A percentile compares a stretch with the other conserved stretches of the same genome.
phyloP scores from a whole-genome alignment of 2,888 invertebrate genomes.

The Muscina levida region DNA sequence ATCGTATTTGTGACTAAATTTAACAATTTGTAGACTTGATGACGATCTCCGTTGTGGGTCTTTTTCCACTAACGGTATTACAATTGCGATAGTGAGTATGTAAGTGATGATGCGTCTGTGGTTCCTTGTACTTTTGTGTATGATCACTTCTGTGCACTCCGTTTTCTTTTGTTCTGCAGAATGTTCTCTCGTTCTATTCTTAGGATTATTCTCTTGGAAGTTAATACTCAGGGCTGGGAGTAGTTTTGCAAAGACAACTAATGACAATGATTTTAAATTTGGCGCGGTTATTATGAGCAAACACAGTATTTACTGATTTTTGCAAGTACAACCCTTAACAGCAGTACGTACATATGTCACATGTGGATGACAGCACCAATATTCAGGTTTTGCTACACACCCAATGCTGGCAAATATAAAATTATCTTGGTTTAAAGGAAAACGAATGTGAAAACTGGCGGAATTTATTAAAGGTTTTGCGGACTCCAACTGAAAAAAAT shows the following conservation, averaged over 20 bases:
- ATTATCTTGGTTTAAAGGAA: too few species aligned
- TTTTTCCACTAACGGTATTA: conserved; percentile 20
- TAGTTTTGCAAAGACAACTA: background rate
- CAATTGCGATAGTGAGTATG: background rate
- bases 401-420: too few species aligned
- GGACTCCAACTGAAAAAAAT: too few species aligned
- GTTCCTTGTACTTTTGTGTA: background rate
- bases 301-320: too few species aligned
- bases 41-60: background rate
- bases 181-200: conserved; percentile 26
- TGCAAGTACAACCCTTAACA: too few species aligned
- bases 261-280: too few species aligned
- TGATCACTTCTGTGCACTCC: conserved; percentile 3
- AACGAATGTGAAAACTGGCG: too few species aligned
- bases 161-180: conserved; percentile 3
- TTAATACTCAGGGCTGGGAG: conserved; percentile 2
- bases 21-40: background rate
- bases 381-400: too few species aligned
- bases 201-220: conserved; percentile 24
- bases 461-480: too few species aligned
- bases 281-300: too few species aligned
- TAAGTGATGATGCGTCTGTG: background rate
- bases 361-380: too few species aligned
- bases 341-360: too few species aligned
- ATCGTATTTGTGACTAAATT: background rate